Percentiles rank a stretch among this genome's conserved stretches.
Conservation (phyloP, 2,888 invertebrate species). For the Xylota sylvarum region DNA sequence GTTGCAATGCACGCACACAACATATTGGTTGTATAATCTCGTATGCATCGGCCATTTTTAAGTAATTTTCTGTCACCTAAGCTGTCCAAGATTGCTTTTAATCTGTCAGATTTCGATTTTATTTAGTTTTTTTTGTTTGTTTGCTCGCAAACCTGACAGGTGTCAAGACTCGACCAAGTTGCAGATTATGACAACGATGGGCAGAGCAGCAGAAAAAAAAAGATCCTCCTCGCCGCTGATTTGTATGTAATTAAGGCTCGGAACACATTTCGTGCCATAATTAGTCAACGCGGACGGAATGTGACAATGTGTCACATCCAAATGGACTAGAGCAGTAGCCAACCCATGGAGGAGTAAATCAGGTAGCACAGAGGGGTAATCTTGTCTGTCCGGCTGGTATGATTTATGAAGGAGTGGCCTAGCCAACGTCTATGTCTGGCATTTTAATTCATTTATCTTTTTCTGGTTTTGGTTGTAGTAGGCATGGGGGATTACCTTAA, state of each 20-base stretch:
- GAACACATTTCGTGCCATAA: conserved; percentile 66
- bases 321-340: conserved; percentile 35
- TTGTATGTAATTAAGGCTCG: conserved; percentile 68
- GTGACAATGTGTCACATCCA: conserved; percentile 50
- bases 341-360: conserved; percentile 36
- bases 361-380: conserved; percentile 47
- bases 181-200: conserved; percentile 42
- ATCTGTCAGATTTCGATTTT: conserved; percentile 64
- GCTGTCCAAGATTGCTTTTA: conserved; percentile 43
- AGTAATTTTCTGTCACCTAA: conserved; percentile 68
- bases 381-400: conserved; percentile 27
- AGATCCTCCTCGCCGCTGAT: conserved; percentile 30
- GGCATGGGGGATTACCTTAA: conserved; percentile 8
- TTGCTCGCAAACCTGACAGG: conserved; percentile 38
- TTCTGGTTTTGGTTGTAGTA: neutral
- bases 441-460: conserved; percentile 46
- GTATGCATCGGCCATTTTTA: conserved; percentile 32
- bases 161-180: conserved; percentile 23
- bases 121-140: conserved; percentile 13
- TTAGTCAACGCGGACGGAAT: conserved; percentile 45
- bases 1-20: neutral
- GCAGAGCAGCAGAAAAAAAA: conserved; percentile 9
- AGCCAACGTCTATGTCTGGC: conserved; percentile 19
- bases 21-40: conserved; percentile 27
- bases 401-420: conserved; percentile 52